A percentile compares a stretch with the other conserved stretches of the same genome.
Evolutionary conservation across 2,888 invertebrate genomes (phyloP).

Genomic region (Iphiclides podalirius): DNA sequence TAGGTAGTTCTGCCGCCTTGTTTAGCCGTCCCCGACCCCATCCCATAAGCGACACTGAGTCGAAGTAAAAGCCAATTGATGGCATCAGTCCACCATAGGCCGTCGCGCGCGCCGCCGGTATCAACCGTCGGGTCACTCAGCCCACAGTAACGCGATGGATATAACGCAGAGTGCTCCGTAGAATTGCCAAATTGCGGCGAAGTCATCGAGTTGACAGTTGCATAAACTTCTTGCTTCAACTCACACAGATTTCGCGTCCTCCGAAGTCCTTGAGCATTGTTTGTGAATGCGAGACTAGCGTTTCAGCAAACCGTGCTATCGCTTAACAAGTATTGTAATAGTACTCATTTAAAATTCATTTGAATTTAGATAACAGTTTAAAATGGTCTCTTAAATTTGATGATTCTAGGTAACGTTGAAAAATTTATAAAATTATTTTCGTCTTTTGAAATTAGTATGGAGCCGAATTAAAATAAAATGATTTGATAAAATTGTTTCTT

Average conservation of each 20-base stretch:
- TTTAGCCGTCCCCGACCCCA: constrained; percentile 65
- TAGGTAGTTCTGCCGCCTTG: constrained; percentile 48
- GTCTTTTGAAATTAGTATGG: too few relatives aligned
- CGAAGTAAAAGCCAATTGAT: constrained; percentile 25
- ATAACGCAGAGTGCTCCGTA: constrained; percentile 22
- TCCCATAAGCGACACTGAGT: constrained; percentile 42
- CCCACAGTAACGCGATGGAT: not conserved
- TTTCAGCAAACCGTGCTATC: too few relatives aligned
- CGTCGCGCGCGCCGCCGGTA: constrained; percentile 58
- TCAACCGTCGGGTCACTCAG: constrained; percentile 10
- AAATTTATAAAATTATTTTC: too few relatives aligned
- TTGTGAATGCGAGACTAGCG: too few relatives aligned
- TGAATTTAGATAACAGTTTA: too few relatives aligned
- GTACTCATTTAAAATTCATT: too few relatives aligned
- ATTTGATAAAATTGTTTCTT: too few relatives aligned
- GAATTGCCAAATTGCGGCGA: not conserved
- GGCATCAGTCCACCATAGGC: constrained; percentile 61
- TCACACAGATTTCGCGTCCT: constrained; percentile 1
- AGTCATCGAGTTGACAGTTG: constrained; percentile 10
- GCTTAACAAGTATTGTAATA: too few relatives aligned
- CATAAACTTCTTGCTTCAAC: constrained; percentile 15
- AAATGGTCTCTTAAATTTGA: too few relatives aligned
- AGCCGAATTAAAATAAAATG: too few relatives aligned
- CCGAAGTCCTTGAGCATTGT: constrained; percentile 5
- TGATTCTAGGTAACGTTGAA: too few relatives aligned